A percentile compares a stretch with the other conserved stretches of the same genome.
These are phyloP conservation scores for Drosophila paulistorum DNA, from an alignment of 1,140 invertebrate species.

Conservation along the genomic window DNA sequence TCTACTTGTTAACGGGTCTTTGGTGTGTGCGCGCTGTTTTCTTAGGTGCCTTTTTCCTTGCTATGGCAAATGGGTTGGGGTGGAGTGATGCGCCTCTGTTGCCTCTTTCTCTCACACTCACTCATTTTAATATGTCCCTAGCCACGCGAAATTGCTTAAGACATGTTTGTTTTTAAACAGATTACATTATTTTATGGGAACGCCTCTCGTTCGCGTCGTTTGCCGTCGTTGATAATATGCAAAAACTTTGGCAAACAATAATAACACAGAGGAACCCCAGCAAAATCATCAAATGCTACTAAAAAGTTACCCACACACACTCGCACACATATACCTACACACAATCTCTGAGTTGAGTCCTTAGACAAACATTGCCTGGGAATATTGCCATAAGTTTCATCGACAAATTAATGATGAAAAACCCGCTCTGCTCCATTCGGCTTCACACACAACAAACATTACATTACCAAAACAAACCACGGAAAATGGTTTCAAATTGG, in stretches of 20 bases:
- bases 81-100: neutral
- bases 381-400: constrained; percentile 80
- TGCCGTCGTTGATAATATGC: constrained; percentile 72
- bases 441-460: constrained; percentile 69
- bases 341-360: constrained; percentile 42
- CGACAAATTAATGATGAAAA: constrained; percentile 78
- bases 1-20: constrained; percentile 75
- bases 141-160: constrained; percentile 77
- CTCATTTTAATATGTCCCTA: constrained; percentile 77
- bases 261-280: constrained; percentile 70
- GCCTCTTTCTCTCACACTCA: constrained; percentile 20
- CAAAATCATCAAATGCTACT: constrained; percentile 70
- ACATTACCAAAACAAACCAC: constrained; percentile 73
- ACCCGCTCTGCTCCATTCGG: constrained; percentile 26
- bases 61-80: neutral
- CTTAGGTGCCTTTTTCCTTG: constrained; percentile 29
- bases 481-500: constrained; percentile 28
- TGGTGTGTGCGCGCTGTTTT: constrained; percentile 54
- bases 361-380: constrained; percentile 74
- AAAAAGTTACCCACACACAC: constrained; percentile 57
- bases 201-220: constrained; percentile 56
- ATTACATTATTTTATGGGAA: constrained; percentile 80
- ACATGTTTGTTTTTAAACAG: constrained; percentile 81
- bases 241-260: constrained; percentile 80
- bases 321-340: constrained; percentile 26